Evolutionary conservation across 2,888 invertebrate species (phyloP).

Genomic region (Anoplius nigerrimus): DNA sequence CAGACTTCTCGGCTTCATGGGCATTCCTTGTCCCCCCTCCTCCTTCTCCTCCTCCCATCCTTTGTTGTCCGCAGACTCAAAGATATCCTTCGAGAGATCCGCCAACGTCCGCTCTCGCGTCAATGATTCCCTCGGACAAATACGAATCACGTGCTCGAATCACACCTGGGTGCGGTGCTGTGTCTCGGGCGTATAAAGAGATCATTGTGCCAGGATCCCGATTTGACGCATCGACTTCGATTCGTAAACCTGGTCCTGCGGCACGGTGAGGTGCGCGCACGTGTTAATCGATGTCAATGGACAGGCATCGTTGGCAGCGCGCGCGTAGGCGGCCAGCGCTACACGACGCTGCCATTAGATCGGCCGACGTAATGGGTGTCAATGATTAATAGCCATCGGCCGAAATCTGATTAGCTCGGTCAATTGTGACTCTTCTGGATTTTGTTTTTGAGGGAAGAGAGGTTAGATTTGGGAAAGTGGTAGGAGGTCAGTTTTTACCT

Average conservation of each 20-base stretch:
- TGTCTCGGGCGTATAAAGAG: constrained; percentile 19
- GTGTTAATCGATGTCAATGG: constrained; percentile 18
- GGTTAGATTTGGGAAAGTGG: neutral
- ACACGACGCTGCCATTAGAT: neutral
- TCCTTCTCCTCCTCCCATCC: constrained; percentile 19
- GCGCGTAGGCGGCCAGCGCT: too few species aligned
- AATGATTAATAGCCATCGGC: neutral
- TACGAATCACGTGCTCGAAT: constrained; percentile 31
- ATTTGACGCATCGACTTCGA: constrained; percentile 11
- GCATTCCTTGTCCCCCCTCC: constrained; percentile 28
- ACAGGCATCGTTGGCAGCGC: too few species aligned
- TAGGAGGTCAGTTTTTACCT: constrained; percentile 52
- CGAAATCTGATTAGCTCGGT: neutral
- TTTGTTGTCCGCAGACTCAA: constrained; percentile 26
- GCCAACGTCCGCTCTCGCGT: constrained; percentile 8
- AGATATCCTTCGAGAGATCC: constrained; percentile 21
- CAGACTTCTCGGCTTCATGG: neutral
- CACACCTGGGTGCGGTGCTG: constrained; percentile 17
- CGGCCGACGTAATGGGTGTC: neutral
- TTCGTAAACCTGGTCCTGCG: neutral
- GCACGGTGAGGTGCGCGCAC: constrained; percentile 10
- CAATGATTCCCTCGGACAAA: constrained; percentile 34
- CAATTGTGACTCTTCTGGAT: neutral
- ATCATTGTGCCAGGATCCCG: constrained; percentile 13
- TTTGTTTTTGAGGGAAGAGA: neutral